Percentiles rank a stretch among this genome's conserved stretches.
These are phyloP conservation scores for Otocyon megalotis DNA, from an alignment of 2,113 vertebrate genomes.

Conservation along the genomic window DNA sequence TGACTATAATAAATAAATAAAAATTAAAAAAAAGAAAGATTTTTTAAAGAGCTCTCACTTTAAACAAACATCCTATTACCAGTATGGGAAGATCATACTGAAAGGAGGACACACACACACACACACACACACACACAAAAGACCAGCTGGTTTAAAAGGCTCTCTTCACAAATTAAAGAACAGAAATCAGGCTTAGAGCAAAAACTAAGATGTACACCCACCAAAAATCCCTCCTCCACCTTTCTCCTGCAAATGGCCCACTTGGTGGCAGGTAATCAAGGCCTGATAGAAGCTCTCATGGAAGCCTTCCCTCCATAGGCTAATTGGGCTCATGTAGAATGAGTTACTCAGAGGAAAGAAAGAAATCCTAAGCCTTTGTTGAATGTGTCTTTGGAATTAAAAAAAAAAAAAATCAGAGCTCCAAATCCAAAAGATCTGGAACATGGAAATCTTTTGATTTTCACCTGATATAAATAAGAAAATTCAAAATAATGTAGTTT, in stretches of 20 bases:
- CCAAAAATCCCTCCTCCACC: not conserved
- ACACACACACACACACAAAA: not conserved
- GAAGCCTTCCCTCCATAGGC: not conserved
- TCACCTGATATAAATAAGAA: not conserved
- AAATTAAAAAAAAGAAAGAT: too few relatives aligned
- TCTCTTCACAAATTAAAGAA: not conserved
- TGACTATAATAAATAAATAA: too few relatives aligned
- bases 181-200: not conserved
- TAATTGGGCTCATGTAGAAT: not conserved
- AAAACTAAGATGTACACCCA: conserved; percentile 1
- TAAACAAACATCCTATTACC: conserved; percentile 29
- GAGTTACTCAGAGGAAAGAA: not conserved
- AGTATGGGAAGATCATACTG: not conserved
- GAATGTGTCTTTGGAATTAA: not conserved
- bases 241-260: not conserved
- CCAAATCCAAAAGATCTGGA: not conserved
- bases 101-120: not conserved
- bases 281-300: not conserved
- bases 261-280: not conserved
- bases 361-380: not conserved
- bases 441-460: not conserved
- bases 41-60: not conserved
- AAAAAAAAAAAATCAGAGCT: not conserved
- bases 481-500: not conserved
- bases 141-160: not conserved